phyloP scores from a whole-genome alignment of 2,888 invertebrate genomes.

The Temnothorax unifasciatus region DNA sequence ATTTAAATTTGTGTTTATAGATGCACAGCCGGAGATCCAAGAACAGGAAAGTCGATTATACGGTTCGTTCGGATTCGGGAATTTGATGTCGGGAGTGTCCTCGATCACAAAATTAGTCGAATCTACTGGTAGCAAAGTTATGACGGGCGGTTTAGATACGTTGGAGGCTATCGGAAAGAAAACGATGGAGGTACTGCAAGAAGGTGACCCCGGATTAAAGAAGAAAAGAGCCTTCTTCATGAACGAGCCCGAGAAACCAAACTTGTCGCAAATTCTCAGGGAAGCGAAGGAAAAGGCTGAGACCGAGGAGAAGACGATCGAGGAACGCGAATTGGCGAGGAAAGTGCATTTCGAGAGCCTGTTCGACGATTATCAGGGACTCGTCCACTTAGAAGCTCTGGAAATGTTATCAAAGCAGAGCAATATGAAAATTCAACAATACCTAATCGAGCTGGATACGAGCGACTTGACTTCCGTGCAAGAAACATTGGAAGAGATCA shows the following conservation, averaged over 20 bases:
- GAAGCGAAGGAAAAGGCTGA: conserved; percentile 92
- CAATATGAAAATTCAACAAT: conserved; percentile 90
- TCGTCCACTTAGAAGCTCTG: conserved; percentile 96
- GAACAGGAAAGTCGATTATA: conserved; percentile 71
- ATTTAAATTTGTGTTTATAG: conserved; percentile 57
- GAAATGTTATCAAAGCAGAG: conserved; percentile 96
- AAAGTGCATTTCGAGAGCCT: conserved; percentile 92
- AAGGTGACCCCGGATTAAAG: conserved; percentile 95
- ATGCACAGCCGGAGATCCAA: conserved; percentile 59
- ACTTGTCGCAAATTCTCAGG: conserved; percentile 89
- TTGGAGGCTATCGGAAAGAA: conserved; percentile 97
- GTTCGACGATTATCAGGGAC: conserved; percentile 95
- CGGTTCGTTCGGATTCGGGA: conserved; percentile 88
- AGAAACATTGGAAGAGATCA: conserved; percentile 93
- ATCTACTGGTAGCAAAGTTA: conserved; percentile 91
- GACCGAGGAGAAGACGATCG: conserved; percentile 87
- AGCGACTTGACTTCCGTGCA: conserved; percentile 90
- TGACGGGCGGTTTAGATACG: conserved; percentile 94
- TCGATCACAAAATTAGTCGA: conserved; percentile 90
- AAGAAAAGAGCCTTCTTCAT: conserved; percentile 91
- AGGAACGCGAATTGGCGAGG: conserved; percentile 86
- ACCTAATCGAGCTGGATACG: conserved; percentile 88
- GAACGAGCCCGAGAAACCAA: conserved; percentile 88
- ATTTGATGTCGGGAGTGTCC: conserved; percentile 89
- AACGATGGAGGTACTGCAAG: conserved; percentile 97